phyloP scores from a whole-genome alignment of 2,113 vertebrate species.

The Tonatia bakeri region DNA sequence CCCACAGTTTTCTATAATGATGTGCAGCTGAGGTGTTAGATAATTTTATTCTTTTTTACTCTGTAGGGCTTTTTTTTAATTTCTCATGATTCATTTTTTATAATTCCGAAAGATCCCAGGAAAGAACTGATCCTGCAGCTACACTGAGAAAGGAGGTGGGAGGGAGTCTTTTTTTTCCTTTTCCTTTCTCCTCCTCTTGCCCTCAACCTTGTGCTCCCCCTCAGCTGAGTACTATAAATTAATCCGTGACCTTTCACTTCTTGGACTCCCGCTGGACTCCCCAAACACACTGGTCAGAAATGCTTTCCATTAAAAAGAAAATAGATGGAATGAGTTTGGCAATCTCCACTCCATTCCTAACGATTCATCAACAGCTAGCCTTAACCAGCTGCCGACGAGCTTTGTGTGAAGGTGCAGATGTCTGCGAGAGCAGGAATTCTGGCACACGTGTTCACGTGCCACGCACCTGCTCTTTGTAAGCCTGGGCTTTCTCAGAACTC shows the following conservation, averaged over 20 bases:
- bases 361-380: conserved; percentile 54
- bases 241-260: conserved; percentile 77
- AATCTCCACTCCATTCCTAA: conserved; percentile 45
- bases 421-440: background rate
- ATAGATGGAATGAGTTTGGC: conserved; percentile 69
- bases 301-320: conserved; percentile 65
- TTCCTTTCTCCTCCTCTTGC: background rate
- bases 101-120: conserved; percentile 81
- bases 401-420: conserved; percentile 29
- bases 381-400: conserved; percentile 22
- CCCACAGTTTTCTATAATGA: conserved; percentile 82
- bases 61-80: conserved; percentile 82
- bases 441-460: background rate
- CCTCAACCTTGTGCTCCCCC: conserved; percentile 40
- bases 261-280: conserved; percentile 67
- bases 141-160: conserved; percentile 56
- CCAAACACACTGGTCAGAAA: conserved; percentile 70
- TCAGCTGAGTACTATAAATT: conserved; percentile 69
- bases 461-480: background rate
- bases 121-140: conserved; percentile 76
- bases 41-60: conserved; percentile 86
- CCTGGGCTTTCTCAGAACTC: background rate
- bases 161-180: conserved; percentile 51
- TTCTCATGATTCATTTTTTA: conserved; percentile 81
- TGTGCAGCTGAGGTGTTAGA: conserved; percentile 84